A percentile compares a stretch with the other conserved stretches of the same genome.
Evolutionary conservation across 2,888 invertebrate species (phyloP).

Genomic region (Plagodis dolabraria): DNA sequence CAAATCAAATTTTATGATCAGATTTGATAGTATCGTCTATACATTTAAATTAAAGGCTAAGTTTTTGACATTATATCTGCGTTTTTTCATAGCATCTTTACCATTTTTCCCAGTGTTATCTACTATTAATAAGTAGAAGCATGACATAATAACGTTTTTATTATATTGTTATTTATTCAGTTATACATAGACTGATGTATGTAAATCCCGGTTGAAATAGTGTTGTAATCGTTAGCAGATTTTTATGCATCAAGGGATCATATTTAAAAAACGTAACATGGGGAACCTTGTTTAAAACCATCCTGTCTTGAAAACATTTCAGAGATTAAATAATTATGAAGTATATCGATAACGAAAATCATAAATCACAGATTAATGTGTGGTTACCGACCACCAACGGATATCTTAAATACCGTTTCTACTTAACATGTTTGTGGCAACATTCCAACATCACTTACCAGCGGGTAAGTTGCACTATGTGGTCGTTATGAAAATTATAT

Average conservation of each 20-base stretch:
- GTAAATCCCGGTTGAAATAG: slow-evolving; percentile 28
- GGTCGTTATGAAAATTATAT: too few species aligned
- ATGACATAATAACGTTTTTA: slow-evolving; percentile 54
- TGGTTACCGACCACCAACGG: too few species aligned
- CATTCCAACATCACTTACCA: too few species aligned
- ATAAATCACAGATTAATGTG: too few species aligned
- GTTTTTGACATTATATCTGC: neutral
- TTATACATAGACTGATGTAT: slow-evolving; percentile 40
- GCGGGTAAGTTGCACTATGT: too few species aligned
- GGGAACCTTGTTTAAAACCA: neutral
- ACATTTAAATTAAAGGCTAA: neutral
- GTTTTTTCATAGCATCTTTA: slow-evolving; percentile 32
- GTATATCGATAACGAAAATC: too few species aligned
- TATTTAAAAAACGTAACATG: neutral
- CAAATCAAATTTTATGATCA: too few species aligned
- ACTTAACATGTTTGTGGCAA: too few species aligned
- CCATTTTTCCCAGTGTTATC: slow-evolving; percentile 36
- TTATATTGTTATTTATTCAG: slow-evolving; percentile 39
- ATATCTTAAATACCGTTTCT: too few species aligned
- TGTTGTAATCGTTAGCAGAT: slow-evolving; percentile 2
- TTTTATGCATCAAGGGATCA: slow-evolving; percentile 6
- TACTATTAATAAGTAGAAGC: slow-evolving; percentile 48
- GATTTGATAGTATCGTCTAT: too few species aligned
- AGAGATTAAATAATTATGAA: too few species aligned
- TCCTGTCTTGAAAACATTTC: too few species aligned